Evolutionary conservation across 2,888 invertebrate genomes (phyloP).

Genomic region (Nebria salina): DNA sequence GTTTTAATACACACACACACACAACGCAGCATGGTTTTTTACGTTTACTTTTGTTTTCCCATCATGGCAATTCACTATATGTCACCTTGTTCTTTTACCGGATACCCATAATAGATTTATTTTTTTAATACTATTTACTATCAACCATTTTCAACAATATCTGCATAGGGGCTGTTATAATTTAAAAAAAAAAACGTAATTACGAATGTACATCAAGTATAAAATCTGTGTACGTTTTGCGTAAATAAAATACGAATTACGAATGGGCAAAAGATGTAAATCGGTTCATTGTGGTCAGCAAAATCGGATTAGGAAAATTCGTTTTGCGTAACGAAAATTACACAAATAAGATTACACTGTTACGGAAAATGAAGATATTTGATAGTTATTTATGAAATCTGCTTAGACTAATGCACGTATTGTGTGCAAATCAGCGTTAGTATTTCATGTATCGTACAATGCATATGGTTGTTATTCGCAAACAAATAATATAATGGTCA

Average conservation of each 20-base stretch:
- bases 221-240: too few relatives aligned
- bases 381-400: constrained; percentile 3
- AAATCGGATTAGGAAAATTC: neutral
- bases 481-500: neutral
- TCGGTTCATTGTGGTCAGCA: neutral
- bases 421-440: constrained; percentile 9
- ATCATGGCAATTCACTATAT: neutral
- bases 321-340: neutral
- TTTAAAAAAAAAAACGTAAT: too few relatives aligned
- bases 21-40: neutral
- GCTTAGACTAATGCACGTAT: constrained; percentile 9
- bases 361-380: neutral
- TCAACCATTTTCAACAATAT: neutral
- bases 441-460: neutral
- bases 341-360: constrained; percentile 11
- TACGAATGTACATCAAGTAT: too few relatives aligned
- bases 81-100: neutral
- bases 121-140: neutral
- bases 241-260: neutral
- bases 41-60: neutral
- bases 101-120: neutral
- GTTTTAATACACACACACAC: neutral
- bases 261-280: neutral
- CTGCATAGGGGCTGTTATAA: neutral
- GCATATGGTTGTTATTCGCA: neutral